These are phyloP conservation scores for Ctenopoma multispine DNA, from an alignment of 2,797 vertebrate species.

Conservation along the genomic window DNA sequence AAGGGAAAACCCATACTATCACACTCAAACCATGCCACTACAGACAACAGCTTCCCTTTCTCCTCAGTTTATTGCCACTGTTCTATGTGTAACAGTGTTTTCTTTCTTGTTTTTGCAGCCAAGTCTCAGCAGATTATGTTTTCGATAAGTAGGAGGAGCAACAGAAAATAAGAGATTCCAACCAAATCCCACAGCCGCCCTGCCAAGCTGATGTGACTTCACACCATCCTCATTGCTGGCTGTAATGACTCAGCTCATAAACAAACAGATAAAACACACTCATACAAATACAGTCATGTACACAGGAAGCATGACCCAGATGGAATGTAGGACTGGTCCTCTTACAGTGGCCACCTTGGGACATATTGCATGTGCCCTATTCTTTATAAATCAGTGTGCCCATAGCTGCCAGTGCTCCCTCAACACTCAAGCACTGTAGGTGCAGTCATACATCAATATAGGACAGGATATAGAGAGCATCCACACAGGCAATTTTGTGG, in stretches of 20 bases:
- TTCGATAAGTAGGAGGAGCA: conserved; percentile 58
- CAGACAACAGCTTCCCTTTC: conserved; percentile 50
- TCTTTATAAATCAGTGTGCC: conserved; percentile 67
- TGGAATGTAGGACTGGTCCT: conserved; percentile 62
- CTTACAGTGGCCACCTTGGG: conserved; percentile 43
- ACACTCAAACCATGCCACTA: conserved; percentile 42
- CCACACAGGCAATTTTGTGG: conserved; percentile 31
- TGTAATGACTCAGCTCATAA: conserved; percentile 77
- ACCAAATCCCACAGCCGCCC: conserved; percentile 38
- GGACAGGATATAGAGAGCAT: conserved; percentile 21
- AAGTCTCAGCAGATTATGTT: conserved; percentile 56
- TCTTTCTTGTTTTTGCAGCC: conserved; percentile 56
- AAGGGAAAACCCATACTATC: conserved; percentile 75
- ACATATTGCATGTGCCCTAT: conserved; percentile 58
- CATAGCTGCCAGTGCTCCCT: conserved; percentile 50
- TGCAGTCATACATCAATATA: conserved; percentile 69
- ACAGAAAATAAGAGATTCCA: conserved; percentile 56
- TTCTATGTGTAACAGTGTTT: conserved; percentile 49
- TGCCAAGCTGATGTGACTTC: conserved; percentile 68
- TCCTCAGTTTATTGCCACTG: conserved; percentile 45
- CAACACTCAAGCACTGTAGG: conserved; percentile 55
- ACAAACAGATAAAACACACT: conserved; percentile 55
- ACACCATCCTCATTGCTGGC: conserved; percentile 53
- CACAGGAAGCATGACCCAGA: conserved; percentile 67
- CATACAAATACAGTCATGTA: conserved; percentile 39